Percentiles rank a stretch among this genome's conserved stretches.
Conservation (phyloP, 2,113 vertebrate species). For the Dissostichus mawsoni region DNA sequence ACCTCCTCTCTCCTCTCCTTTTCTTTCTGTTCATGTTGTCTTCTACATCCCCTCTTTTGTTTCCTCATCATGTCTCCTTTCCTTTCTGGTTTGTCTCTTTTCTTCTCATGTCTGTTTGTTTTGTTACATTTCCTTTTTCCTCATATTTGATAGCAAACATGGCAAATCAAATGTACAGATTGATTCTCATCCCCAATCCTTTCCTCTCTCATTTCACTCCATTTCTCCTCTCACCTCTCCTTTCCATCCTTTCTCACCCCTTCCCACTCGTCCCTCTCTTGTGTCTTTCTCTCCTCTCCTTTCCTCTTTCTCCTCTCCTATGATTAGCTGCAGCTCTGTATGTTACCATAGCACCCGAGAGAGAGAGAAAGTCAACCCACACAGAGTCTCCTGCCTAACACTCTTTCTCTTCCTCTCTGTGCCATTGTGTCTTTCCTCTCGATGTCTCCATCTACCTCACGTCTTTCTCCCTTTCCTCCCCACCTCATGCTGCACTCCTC, state of each 20-base stretch:
- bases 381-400: slow-evolving; percentile 68
- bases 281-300: neutral
- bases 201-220: neutral
- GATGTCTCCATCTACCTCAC: slow-evolving; percentile 21
- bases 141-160: no score
- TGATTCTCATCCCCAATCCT: neutral
- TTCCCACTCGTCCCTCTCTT: neutral
- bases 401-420: slow-evolving; percentile 54
- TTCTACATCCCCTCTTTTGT: neutral
- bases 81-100: neutral
- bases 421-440: slow-evolving; percentile 25
- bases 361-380: slow-evolving; percentile 75
- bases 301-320: slow-evolving; percentile 19
- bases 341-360: slow-evolving; percentile 76
- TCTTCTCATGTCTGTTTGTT: no score
- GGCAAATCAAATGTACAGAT: no score
- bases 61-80: no score
- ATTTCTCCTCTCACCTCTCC: neutral
- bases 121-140: no score
- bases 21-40: neutral
- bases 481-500: slow-evolving; percentile 13
- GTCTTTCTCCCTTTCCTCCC: slow-evolving; percentile 13
- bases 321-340: slow-evolving; percentile 64
- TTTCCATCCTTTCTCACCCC: neutral
- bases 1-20: no score